Evolutionary conservation across 2,888 invertebrate genomes (phyloP), one percentile per base, ranked within the genome.

Genomic region (Nowickia ferox): DNA sequence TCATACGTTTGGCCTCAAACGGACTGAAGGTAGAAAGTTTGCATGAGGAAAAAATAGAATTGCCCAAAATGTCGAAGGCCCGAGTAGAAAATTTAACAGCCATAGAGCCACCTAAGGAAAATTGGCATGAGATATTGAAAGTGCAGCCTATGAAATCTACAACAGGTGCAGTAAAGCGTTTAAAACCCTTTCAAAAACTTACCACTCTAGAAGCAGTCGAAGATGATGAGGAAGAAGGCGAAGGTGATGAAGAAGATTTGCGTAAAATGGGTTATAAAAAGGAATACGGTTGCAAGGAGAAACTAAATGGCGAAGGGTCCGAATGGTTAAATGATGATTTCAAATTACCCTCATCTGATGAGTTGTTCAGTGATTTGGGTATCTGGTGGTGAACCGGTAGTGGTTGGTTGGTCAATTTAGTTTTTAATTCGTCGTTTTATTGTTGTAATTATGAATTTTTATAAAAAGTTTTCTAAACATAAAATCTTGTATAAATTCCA

Each of bases 281-380:
- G 79, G 88, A 91, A 46, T 90, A 89, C 42, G 92, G 91, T 0
- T 79, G 76, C 38, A 83, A 84, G 40, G 55, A 84, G 10, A 83
- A 87, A 30, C 15, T 46, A 9, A 53, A 72, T n/a, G 65, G 48
- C 9, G 88, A 88, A 5, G 88, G 88, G 10, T 89, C 91, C n/a
- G 89, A 92, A 72, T 91, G 92, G 91, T 86, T 91, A 59, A 91
- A 91, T 86, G 89, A 91, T 80, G 90, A 90, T 42, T 91, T 90
- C 46, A 90, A 91, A 79, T 82, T 91, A 79, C 92, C 92, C 48
- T 89, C 92, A 66, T 90, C 88, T 30, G 92, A 91, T 87, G 92
- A 92, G 30, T 86, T 91, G 22, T 91, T 91, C 63, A 91, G 90
- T 82, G 91, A 91, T 87, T 87, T 91, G 86, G 91, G 91, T 42